Evolutionary conservation across 2,888 invertebrate genomes (phyloP).

Genomic region (Geophilus truncorum): DNA sequence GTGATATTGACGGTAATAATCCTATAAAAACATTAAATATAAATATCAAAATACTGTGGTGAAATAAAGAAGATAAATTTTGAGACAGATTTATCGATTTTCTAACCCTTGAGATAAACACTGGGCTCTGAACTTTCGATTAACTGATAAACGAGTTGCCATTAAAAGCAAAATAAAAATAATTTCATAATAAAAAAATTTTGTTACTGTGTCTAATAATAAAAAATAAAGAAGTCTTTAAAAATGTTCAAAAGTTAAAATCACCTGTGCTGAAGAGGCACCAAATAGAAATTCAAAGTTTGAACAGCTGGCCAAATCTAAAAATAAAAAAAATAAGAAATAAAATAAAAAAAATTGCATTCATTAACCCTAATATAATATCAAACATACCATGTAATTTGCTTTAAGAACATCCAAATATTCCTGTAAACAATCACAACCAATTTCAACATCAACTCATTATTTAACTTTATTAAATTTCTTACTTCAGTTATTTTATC

Average conservation of each 20-base stretch:
- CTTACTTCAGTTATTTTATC: slow-evolving; percentile 51
- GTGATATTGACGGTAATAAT: background rate
- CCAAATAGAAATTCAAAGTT: background rate
- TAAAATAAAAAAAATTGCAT: background rate
- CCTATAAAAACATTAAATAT: background rate
- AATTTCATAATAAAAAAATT: too few species aligned
- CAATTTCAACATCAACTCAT: background rate
- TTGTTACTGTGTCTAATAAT: background rate
- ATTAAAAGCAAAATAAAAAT: too few species aligned
- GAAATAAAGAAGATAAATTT: background rate
- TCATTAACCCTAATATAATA: background rate
- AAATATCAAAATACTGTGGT: background rate
- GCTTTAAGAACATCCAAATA: background rate
- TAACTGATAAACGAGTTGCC: too few species aligned
- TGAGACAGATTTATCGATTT: too few species aligned
- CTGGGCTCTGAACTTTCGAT: too few species aligned
- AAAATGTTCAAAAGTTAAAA: background rate
- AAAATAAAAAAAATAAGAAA: background rate
- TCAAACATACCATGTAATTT: background rate
- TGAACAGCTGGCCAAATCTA: background rate
- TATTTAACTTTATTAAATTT: background rate
- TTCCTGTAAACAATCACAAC: background rate
- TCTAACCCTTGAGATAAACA: too few species aligned
- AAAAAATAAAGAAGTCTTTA: too few species aligned
- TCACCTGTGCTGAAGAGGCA: background rate